Percentiles rank a stretch among this genome's conserved stretches.
phyloP scores from a whole-genome alignment of 1,140 invertebrate genomes.

The Camponotus pennsylvanicus region DNA sequence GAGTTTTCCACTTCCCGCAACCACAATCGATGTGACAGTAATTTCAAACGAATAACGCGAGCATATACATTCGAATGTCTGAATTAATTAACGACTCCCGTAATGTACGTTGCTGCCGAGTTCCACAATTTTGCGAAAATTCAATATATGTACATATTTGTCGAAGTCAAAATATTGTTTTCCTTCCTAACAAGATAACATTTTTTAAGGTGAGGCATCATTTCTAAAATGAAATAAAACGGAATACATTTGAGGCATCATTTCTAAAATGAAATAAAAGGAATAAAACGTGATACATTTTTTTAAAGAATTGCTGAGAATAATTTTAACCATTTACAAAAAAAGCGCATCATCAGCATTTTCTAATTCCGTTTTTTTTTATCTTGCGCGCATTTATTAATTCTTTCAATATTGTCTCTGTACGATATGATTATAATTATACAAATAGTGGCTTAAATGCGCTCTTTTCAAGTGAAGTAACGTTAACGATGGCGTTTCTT shows the following conservation, averaged over 20 bases:
- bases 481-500: background rate
- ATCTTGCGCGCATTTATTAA: too few species aligned
- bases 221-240: too few species aligned
- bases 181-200: slow-evolving; percentile 8
- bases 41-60: slow-evolving; percentile 27
- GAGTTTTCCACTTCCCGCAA: slow-evolving; percentile 41
- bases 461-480: background rate
- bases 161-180: background rate
- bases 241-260: too few species aligned
- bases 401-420: background rate
- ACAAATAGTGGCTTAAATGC: background rate
- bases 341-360: too few species aligned
- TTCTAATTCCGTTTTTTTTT: too few species aligned
- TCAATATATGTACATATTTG: slow-evolving; percentile 15
- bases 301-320: too few species aligned
- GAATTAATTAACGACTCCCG: slow-evolving; percentile 58
- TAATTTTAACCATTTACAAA: too few species aligned
- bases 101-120: slow-evolving; percentile 19
- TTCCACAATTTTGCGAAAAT: slow-evolving; percentile 38
- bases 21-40: slow-evolving; percentile 38
- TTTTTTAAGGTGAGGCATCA: background rate
- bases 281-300: too few species aligned
- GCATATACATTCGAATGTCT: slow-evolving; percentile 13
- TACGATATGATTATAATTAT: background rate
- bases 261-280: too few species aligned